Percentiles rank a stretch among this genome's conserved stretches.
Conservation (phyloP, 2,888 invertebrate species). For the Poecilobothrus nobilitatus region DNA sequence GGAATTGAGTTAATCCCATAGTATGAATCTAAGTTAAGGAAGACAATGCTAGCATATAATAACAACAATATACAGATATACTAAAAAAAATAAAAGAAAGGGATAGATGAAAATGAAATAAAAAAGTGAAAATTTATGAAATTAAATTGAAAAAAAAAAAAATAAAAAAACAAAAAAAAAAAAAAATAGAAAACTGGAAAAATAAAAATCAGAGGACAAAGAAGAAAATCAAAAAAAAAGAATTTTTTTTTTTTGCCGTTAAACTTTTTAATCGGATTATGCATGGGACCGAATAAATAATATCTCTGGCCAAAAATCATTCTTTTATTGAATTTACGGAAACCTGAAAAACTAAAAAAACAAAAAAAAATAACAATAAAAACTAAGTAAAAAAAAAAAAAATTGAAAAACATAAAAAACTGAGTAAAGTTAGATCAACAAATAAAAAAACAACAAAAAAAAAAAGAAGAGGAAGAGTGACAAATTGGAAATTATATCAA, state of each 20-base stretch:
- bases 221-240: neutral
- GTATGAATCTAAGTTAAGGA: neutral
- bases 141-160: neutral
- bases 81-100: no score
- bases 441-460: no score
- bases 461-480: no score
- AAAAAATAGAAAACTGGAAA: neutral
- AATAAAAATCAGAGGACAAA: neutral
- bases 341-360: neutral
- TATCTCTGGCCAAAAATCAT: neutral
- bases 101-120: neutral
- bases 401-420: no score
- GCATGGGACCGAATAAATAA: neutral
- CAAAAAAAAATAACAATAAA: neutral
- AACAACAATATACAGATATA: neutral
- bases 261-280: slow-evolving; percentile 2
- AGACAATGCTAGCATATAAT: no score
- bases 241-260: neutral
- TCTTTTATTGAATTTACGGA: neutral
- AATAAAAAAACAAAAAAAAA: neutral
- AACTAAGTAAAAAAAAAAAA: no score
- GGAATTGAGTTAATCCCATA: neutral
- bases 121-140: neutral
- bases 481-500: no score
- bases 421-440: no score